Conservation (phyloP, 2,113 vertebrate species). For the Nipponia nippon region DNA sequence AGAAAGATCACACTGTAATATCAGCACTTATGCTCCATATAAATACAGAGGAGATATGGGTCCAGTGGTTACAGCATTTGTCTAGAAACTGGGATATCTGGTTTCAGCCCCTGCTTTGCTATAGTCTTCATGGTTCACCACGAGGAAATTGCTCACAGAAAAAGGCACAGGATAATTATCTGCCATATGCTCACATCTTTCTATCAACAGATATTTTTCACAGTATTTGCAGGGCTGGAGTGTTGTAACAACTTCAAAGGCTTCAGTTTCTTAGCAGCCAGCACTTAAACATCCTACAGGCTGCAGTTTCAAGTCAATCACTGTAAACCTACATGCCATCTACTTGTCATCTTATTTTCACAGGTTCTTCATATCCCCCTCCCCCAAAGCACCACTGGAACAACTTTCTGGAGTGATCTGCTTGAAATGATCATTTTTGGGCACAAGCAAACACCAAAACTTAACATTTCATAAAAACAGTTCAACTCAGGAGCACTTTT, state of each 20-base stretch:
- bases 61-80: not conserved
- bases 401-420: constrained; percentile 28
- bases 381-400: constrained; percentile 54
- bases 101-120: not conserved
- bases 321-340: constrained; percentile 60
- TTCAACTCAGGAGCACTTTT: not conserved
- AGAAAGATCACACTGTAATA: not conserved
- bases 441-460: constrained; percentile 9
- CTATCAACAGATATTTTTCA: constrained; percentile 62
- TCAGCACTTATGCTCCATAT: not conserved
- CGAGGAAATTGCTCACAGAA: not conserved
- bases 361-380: constrained; percentile 50
- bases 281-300: constrained; percentile 61
- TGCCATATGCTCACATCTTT: constrained; percentile 58
- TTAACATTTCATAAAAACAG: constrained; percentile 3
- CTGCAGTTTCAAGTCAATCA: constrained; percentile 62
- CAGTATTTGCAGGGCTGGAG: constrained; percentile 52
- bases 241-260: constrained; percentile 51
- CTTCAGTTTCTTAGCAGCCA: constrained; percentile 64
- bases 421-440: constrained; percentile 21
- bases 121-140: not conserved
- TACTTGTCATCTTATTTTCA: constrained; percentile 63
- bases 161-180: constrained; percentile 50
- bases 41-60: not conserved
- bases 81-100: not conserved